Evolutionary conservation across 2,797 vertebrate species (phyloP), one percentile per base, ranked within the genome.

Genomic region (Oreochromis grahami): DNA sequence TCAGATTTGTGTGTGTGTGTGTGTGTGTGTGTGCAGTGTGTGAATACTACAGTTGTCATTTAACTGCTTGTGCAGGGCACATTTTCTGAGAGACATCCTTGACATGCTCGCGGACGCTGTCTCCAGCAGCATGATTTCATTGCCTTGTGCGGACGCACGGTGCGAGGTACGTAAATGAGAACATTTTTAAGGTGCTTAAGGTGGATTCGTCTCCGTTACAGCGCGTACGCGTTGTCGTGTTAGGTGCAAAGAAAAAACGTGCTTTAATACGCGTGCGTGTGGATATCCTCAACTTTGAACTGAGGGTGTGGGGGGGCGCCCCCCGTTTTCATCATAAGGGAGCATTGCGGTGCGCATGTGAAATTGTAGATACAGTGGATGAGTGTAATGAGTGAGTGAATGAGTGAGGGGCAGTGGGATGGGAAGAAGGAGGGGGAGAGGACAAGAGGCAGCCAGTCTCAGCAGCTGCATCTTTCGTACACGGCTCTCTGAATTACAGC

Each of bases 381-480:
- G 88, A 78, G 81, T 77, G 86, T 87, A 88, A 92, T 89, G 90
- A 89, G 74, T 38, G 89, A 89, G 86, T 81, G 84, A 80, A 77
- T 48, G 84, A 86, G 86, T 76, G 84, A 86, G 76, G 60, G 74
- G 43, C 41, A 29, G 85, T 63, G 58, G 43, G 72, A 51, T 14
- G 32, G 36, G 41, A 24, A n/a, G 21, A 10, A 10, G n/a, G 32
- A 14, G 52, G 14, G 43, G 17, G 13, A 32, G 74, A 45, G 55
- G 78, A 53, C 11, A 36, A 36, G 82, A 70, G 58, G 51, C 26
- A 87, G 89, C 48, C 81, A 80, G 88, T 84, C 82, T 90, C 89
- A 89, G 91, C 91, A 92, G 93, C 92, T 94, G 92, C 84, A 92
- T 90, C 90, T 90, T 72, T 43, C 93, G 90, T 91, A 90, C 80